These are phyloP conservation scores for Poliocrania exsul DNA, from an alignment of 2,797 vertebrate genomes.

Conservation along the genomic window DNA sequence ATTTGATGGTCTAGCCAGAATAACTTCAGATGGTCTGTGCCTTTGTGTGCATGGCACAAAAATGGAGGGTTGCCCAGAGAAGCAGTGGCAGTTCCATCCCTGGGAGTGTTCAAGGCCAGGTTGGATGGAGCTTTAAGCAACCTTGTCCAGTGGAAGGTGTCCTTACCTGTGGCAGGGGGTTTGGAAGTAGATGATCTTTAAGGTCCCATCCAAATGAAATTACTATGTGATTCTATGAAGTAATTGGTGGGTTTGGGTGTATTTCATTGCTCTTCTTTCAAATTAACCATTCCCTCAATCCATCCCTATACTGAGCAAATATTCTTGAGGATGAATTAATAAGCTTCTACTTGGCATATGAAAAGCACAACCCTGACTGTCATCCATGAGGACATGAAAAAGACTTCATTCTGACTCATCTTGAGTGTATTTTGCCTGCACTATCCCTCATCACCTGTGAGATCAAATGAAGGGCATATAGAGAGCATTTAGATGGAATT, in stretches of 20 bases:
- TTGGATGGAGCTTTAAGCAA: fast-evolving
- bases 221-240: background rate
- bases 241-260: background rate
- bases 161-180: fast-evolving
- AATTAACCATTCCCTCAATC: background rate
- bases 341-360: background rate
- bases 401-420: background rate
- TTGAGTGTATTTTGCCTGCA: background rate
- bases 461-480: background rate
- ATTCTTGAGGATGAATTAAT: background rate
- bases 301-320: background rate
- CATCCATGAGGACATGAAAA: background rate
- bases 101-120: background rate
- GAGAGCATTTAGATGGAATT: background rate
- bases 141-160: background rate
- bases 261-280: background rate
- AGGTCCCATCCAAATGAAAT: fast-evolving
- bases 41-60: background rate
- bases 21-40: background rate
- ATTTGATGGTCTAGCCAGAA: background rate
- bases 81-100: background rate
- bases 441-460: background rate
- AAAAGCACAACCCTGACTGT: background rate
- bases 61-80: background rate
- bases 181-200: background rate